Evolutionary conservation across 2,888 invertebrate species (phyloP).

Genomic region (Thelaira solivaga): DNA sequence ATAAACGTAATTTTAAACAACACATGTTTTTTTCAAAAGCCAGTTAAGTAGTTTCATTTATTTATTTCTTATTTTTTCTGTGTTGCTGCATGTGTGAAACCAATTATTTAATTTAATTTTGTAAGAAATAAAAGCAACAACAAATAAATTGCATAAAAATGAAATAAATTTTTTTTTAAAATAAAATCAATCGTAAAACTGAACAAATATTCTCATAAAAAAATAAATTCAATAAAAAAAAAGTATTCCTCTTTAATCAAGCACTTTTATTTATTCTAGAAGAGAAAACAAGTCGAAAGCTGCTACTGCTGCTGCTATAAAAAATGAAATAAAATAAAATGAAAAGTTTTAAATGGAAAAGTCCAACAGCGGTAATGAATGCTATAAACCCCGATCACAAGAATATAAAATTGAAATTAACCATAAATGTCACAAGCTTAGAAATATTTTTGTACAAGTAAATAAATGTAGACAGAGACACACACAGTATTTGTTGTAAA

Average conservation of each 20-base stretch:
- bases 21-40: conserved; percentile 37
- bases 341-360: neutral
- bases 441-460: conserved; percentile 61
- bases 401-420: conserved; percentile 70
- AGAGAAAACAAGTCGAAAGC: too few relatives aligned
- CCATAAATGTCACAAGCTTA: conserved; percentile 71
- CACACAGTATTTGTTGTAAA: conserved; percentile 44
- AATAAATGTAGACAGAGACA: conserved; percentile 42
- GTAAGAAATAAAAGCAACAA: conserved; percentile 16
- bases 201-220: conserved; percentile 11
- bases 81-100: conserved; percentile 58
- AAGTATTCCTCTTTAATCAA: too few relatives aligned
- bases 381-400: conserved; percentile 10
- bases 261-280: too few relatives aligned
- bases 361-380: neutral
- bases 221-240: conserved; percentile 14
- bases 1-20: conserved; percentile 60
- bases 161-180: conserved; percentile 9
- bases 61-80: neutral
- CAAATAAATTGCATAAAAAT: conserved; percentile 43
- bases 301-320: neutral
- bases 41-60: conserved; percentile 16
- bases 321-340: neutral
- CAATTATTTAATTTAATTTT: conserved; percentile 62
- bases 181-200: conserved; percentile 30